A percentile compares a stretch with the other conserved stretches of the same genome.
Evolutionary conservation across 2,888 invertebrate species (phyloP).

Genomic region (Bombylius discolor): DNA sequence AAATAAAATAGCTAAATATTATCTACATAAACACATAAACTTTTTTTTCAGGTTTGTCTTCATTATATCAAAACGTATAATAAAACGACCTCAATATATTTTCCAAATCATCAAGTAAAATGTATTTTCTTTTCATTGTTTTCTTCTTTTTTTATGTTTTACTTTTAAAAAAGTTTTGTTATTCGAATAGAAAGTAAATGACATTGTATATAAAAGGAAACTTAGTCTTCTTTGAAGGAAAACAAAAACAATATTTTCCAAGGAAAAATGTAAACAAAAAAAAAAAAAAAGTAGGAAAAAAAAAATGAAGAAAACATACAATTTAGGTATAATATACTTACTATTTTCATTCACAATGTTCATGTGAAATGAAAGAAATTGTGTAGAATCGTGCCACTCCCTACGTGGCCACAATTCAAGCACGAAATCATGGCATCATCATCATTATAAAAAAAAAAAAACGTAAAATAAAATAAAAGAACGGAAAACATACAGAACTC

Average conservation of each 20-base stretch:
- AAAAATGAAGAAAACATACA: neutral
- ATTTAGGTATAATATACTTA: neutral
- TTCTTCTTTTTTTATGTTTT: neutral
- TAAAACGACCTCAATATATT: neutral
- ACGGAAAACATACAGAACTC: slow-evolving; percentile 25
- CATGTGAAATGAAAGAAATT: neutral
- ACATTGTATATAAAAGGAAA: neutral
- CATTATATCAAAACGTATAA: too few relatives aligned
- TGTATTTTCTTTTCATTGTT: neutral
- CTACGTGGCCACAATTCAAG: slow-evolving; percentile 5
- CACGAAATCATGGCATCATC: slow-evolving; percentile 16
- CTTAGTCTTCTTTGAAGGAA: neutral
- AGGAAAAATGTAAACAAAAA: neutral
- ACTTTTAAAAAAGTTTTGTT: too few relatives aligned
- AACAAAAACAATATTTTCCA: neutral
- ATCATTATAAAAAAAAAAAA: slow-evolving; percentile 13
- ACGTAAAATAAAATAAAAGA: slow-evolving; percentile 4
- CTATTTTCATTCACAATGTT: too few relatives aligned
- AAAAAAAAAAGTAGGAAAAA: neutral
- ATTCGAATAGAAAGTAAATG: neutral
- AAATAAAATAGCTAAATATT: too few relatives aligned
- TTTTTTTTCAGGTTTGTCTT: too few relatives aligned
- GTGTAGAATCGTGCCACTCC: slow-evolving; percentile 11
- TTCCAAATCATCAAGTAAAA: neutral
- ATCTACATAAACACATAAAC: too few relatives aligned